Conservation (phyloP, 1,140 invertebrate species). For the Calephelis nemesis region DNA sequence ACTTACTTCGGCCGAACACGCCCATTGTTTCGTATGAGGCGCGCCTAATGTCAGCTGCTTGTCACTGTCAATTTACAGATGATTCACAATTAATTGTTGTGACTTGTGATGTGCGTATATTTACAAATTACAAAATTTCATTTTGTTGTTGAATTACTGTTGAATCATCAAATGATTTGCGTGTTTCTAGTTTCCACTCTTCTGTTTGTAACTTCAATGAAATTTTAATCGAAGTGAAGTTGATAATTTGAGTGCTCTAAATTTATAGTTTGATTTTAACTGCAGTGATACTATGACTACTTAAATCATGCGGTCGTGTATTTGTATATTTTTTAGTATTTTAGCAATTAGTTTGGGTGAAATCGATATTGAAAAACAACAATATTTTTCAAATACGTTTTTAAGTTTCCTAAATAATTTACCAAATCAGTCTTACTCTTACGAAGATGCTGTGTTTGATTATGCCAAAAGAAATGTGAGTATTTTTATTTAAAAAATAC, state of each 20-base stretch:
- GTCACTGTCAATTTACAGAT: no score
- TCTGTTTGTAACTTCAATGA: background rate
- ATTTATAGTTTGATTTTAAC: background rate
- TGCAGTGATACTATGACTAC: background rate
- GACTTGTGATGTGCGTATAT: no score
- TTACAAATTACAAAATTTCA: no score
- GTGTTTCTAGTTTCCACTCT: background rate
- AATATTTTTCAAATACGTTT: slow-evolving; percentile 57
- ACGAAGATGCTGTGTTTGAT: slow-evolving; percentile 50
- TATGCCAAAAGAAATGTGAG: slow-evolving; percentile 52
- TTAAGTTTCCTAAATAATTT: slow-evolving; percentile 56
- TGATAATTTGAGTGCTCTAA: background rate
- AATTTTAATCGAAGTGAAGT: background rate
- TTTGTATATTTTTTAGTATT: slow-evolving; percentile 28
- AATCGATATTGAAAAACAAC: slow-evolving; percentile 42
- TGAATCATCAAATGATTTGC: slow-evolving; percentile 15
- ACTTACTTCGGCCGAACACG: no score
- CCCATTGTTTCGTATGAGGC: no score
- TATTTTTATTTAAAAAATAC: slow-evolving; percentile 19
- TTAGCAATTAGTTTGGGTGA: slow-evolving; percentile 43
- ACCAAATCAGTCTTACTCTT: slow-evolving; percentile 47
- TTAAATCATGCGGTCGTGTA: slow-evolving; percentile 5
- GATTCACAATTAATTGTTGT: no score
- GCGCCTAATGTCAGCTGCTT: no score
- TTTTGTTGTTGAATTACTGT: background rate